Conservation (phyloP, 2,797 vertebrate species). For the Molothrus aeneus region DNA sequence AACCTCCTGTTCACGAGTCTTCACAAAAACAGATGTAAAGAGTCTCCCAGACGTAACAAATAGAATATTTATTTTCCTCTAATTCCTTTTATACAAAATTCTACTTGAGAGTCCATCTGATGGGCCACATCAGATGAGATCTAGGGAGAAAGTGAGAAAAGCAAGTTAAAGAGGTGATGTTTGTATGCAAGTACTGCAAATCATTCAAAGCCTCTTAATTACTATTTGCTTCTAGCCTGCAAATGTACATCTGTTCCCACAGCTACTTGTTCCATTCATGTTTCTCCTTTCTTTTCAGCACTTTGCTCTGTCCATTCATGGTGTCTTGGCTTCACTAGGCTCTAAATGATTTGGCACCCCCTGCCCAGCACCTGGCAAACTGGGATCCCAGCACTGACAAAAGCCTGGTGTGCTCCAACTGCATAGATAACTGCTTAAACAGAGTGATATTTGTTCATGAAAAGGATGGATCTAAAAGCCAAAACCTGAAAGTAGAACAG, state of each 20-base stretch:
- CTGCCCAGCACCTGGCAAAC: neutral
- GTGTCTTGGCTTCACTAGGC: neutral
- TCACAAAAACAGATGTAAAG: neutral
- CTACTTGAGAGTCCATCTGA: neutral
- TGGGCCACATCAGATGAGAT: neutral
- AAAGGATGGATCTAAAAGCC: neutral
- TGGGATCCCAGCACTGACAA: neutral
- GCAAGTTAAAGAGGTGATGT: neutral
- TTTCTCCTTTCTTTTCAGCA: neutral
- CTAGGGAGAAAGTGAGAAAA: neutral
- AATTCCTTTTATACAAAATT: neutral
- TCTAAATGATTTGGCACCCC: neutral
- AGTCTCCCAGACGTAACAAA: neutral
- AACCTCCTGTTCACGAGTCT: neutral
- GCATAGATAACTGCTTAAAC: neutral
- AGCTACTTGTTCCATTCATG: neutral
- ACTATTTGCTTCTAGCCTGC: neutral
- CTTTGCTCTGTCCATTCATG: conserved; percentile 17
- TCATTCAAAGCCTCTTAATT: neutral
- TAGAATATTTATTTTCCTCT: neutral
- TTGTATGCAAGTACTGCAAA: neutral
- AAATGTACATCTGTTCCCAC: conserved; percentile 19
- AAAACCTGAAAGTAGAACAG: neutral
- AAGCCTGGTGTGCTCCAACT: neutral
- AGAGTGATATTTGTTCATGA: neutral